Evolutionary conservation across 2,113 vertebrate genomes (phyloP), one percentile per base, ranked within the genome.

Genomic region (Eolophus roseicapilla): DNA sequence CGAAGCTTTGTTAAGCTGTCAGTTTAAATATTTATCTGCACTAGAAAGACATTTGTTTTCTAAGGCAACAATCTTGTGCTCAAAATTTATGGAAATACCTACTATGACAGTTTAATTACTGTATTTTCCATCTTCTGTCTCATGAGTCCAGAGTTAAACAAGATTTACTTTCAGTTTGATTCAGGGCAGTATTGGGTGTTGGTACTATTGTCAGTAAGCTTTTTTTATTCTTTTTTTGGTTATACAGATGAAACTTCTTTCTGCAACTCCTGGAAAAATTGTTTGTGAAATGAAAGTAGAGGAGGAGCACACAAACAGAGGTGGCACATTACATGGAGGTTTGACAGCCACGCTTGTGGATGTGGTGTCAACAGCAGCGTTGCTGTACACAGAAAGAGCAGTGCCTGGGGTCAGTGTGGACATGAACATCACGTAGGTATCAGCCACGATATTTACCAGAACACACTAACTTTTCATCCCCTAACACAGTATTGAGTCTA

Each of bases 361-460:
- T 29, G 57, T 91, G 24, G 96, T 99, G 77, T 99, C 99, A 43
- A 99, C 99, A 19, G 0, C 97, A 87, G 99, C 99, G 0, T 97
- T 99, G 86, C 29, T 99, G 37, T 84, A 98, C 96, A 98, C 97
- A 7, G 99, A 99, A 76, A 97, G 98, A 95, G 98, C 97, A 44
- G 6, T 23, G 1, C 98, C 99, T 0, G 99, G 99, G 21, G 99
- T 99, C 97, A 99, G 99, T 13, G 98, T 99, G 50, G 99, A 99
- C 86, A 99, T 99, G 98, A 99, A 99, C 84, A 99, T 99, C 94
- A 99, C 99, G 99, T 99, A 98, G 11, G 98, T 98, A 97, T 91
- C 79, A 85, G 29, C 53, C 60, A 76, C 37, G 8, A 0, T 5
- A 6, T 27, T 82, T 46, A 62, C 31, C 76, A 65, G 46, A 81